Evolutionary conservation across 2,797 vertebrate genomes (phyloP).

Genomic region (Sternarchorhynchus goeldii): DNA sequence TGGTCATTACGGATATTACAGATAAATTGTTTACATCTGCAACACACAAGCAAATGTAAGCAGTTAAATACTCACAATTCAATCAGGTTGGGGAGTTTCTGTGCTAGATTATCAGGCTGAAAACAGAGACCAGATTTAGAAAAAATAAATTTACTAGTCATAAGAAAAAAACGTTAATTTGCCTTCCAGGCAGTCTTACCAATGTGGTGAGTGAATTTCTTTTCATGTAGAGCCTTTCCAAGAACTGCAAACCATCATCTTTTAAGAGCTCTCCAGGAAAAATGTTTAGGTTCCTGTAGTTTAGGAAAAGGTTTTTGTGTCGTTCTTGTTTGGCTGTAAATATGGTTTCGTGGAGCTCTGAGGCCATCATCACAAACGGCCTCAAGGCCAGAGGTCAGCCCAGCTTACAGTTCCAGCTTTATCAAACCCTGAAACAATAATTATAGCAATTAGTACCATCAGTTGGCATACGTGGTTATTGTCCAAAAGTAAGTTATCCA

Average conservation of each 20-base stretch:
- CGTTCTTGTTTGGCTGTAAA: slow-evolving; percentile 91
- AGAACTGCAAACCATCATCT: slow-evolving; percentile 91
- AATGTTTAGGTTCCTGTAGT: slow-evolving; percentile 89
- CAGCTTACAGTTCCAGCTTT: background rate
- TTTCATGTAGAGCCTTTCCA: slow-evolving; percentile 98
- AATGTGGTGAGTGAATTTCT: slow-evolving; percentile 93
- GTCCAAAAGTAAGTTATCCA: no score
- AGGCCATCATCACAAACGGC: slow-evolving; percentile 80
- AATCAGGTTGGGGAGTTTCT: slow-evolving; percentile 97
- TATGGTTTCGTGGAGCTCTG: slow-evolving; percentile 90
- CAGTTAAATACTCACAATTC: slow-evolving; percentile 87
- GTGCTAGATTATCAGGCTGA: slow-evolving; percentile 96
- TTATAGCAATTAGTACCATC: background rate
- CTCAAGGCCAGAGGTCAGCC: background rate
- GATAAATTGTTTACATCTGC: no score
- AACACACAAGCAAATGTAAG: background rate
- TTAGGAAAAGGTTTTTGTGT: slow-evolving; percentile 97
- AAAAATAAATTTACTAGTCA: background rate
- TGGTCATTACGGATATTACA: slow-evolving; percentile 51
- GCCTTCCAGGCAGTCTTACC: slow-evolving; percentile 71
- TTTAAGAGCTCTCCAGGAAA: slow-evolving; percentile 91
- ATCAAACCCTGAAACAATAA: background rate
- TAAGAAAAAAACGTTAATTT: background rate
- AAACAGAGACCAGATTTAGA: background rate
- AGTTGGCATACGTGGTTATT: background rate